Base-by-base conservation (phyloP, 1,140 invertebrate genomes). In the Apis dorsata region DNA sequence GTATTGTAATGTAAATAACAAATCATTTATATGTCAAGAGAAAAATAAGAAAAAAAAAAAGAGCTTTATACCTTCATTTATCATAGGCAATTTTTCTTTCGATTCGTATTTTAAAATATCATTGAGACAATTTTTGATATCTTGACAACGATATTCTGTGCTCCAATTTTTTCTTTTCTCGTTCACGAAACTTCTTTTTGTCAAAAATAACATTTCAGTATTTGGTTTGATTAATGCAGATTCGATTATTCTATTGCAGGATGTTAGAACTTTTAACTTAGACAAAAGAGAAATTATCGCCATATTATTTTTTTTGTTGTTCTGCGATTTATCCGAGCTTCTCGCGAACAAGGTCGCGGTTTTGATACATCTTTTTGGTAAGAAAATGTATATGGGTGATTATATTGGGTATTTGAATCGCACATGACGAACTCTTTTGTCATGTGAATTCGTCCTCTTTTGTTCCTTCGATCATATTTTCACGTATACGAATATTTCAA, bases 291-390 rank as follows among this genome's bases (percentile, higher is more conserved):
- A 28, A 12, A 72, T 1, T 24, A 59, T 49, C 44, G 17, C 17
- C n/a, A 49, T 72, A 7, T 5, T 17, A 8, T n/a, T 2, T 10
- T n/a, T 69, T 28, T 60, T 55, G 34, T 59, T n/a, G 21, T 19
- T 15, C n/a, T 5, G 17, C 0, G 15, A 51, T 62, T 62, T 59
- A 70, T 34, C 49, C 11, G 72, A 13, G 34, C 0, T 28, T 62
- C 13, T 59, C 11, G 9, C 2, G 1, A 17, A 19, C 34, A 44
- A 76, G 28, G 17, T 65, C 34, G 7, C 4, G 55, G 24, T 49
- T 59, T 60, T 55, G 55, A 76, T 44, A 55, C 73, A 82, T 82
- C 70, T 69, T 77, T 55, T 17, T 4, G 5, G 8, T 17, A 21
- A 60, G 3, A n/a, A 28, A 59, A 59, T 34, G 4, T 28, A 19